These are phyloP conservation scores for Nasonia vitripennis DNA, from an alignment of 1,140 invertebrate genomes.

Conservation along the genomic window DNA sequence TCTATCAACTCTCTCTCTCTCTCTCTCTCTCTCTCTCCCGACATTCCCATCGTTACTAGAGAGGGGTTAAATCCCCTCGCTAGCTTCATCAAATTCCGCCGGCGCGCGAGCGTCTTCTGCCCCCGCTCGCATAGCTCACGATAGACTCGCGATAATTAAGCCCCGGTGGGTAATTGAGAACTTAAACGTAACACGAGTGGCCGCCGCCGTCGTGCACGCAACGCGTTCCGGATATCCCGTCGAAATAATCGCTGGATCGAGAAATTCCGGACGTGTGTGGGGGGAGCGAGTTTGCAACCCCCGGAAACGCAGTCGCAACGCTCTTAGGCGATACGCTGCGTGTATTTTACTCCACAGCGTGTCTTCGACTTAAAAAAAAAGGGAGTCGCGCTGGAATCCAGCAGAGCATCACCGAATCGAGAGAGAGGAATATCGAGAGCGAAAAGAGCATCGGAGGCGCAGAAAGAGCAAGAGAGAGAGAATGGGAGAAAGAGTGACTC, in stretches of 20 bases:
- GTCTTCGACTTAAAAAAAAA: background rate
- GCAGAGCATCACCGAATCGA: conserved; percentile 49
- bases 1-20: background rate
- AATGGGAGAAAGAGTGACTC: background rate
- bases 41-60: background rate
- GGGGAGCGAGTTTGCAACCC: conserved; percentile 31
- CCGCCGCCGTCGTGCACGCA: conserved; percentile 37
- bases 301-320: conserved; percentile 60
- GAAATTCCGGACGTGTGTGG: conserved; percentile 52
- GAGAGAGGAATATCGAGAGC: conserved; percentile 62
- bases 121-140: background rate
- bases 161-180: conserved; percentile 46
- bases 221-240: conserved; percentile 65
- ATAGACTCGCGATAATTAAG: conserved; percentile 50
- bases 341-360: background rate
- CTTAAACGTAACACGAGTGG: conserved; percentile 49
- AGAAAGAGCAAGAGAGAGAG: background rate
- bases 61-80: conserved; percentile 14
- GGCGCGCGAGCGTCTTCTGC: background rate
- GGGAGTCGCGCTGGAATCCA: conserved; percentile 15
- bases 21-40: background rate
- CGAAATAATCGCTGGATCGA: conserved; percentile 63
- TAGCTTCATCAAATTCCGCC: conserved; percentile 5
- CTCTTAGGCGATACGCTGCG: background rate
- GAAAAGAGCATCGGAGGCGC: conserved; percentile 27